A percentile compares a stretch with the other conserved stretches of the same genome.
These are phyloP conservation scores for Hiodon tergisus DNA, from an alignment of 2,113 vertebrate species.

Conservation along the genomic window DNA sequence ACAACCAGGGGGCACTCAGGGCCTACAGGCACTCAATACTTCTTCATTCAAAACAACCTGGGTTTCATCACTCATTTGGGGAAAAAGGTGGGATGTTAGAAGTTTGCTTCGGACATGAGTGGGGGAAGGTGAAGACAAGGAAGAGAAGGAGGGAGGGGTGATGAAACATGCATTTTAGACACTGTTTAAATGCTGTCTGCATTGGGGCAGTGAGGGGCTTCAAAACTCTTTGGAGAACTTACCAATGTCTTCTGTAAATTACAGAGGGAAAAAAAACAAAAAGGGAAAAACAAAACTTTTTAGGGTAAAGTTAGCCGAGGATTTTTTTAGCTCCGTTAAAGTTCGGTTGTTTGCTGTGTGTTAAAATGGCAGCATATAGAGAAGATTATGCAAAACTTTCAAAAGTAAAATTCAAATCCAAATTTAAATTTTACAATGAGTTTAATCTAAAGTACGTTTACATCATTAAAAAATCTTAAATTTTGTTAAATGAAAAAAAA, in stretches of 20 bases:
- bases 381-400: too few species aligned
- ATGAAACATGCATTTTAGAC: constrained; percentile 58
- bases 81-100: neutral
- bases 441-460: too few species aligned
- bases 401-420: too few species aligned
- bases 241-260: constrained; percentile 78
- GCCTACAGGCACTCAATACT: neutral
- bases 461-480: too few species aligned
- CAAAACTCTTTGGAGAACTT: constrained; percentile 52
- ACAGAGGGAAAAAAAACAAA: constrained; percentile 44
- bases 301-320: neutral
- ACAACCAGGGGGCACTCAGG: too few species aligned
- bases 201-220: constrained; percentile 45
- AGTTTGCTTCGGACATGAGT: constrained; percentile 12
- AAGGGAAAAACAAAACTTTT: constrained; percentile 50
- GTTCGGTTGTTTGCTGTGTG: neutral
- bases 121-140: constrained; percentile 7
- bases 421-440: too few species aligned
- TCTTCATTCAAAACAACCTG: neutral
- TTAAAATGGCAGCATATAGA: too few species aligned
- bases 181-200: constrained; percentile 63
- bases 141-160: constrained; percentile 12
- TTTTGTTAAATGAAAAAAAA: too few species aligned
- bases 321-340: neutral
- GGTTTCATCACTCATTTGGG: neutral